phyloP scores from a whole-genome alignment of 2,113 vertebrate species.

The Ophthalmolycus amberensis region DNA sequence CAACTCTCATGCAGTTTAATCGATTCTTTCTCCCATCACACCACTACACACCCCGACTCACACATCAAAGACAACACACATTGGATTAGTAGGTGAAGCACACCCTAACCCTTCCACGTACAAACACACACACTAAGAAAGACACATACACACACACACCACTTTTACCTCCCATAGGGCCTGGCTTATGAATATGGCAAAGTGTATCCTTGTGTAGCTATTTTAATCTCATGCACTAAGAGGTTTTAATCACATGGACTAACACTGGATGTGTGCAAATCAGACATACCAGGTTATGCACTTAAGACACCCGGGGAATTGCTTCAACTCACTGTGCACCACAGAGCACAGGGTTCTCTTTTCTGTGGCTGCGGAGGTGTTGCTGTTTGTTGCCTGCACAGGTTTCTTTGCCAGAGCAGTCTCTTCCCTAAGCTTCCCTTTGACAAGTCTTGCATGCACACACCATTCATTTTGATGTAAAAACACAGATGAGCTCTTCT shows the following conservation, averaged over 20 bases:
- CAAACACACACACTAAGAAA: neutral
- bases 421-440: constrained; percentile 31
- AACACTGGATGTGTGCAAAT: constrained; percentile 43
- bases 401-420: constrained; percentile 42
- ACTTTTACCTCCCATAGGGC: constrained; percentile 30
- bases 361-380: constrained; percentile 38
- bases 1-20: constrained; percentile 52
- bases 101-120: constrained; percentile 39
- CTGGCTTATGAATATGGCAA: constrained; percentile 34
- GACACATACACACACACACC: constrained; percentile 14
- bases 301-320: constrained; percentile 41
- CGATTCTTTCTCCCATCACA: constrained; percentile 54
- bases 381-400: constrained; percentile 42
- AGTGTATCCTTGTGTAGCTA: constrained; percentile 41
- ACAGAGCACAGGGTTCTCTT: constrained; percentile 29
- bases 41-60: constrained; percentile 30
- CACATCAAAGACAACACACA: constrained; percentile 65
- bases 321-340: constrained; percentile 32
- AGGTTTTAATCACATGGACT: constrained; percentile 57
- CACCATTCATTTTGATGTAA: constrained; percentile 9
- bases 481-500: constrained; percentile 19
- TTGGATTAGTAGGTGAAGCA: constrained; percentile 64
- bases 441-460: constrained; percentile 26
- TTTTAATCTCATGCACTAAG: constrained; percentile 59
- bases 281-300: constrained; percentile 44